A percentile compares a stretch with the other conserved stretches of the same genome.
Evolutionary conservation across 2,797 vertebrate species (phyloP).

Genomic region (Periparus ater): DNA sequence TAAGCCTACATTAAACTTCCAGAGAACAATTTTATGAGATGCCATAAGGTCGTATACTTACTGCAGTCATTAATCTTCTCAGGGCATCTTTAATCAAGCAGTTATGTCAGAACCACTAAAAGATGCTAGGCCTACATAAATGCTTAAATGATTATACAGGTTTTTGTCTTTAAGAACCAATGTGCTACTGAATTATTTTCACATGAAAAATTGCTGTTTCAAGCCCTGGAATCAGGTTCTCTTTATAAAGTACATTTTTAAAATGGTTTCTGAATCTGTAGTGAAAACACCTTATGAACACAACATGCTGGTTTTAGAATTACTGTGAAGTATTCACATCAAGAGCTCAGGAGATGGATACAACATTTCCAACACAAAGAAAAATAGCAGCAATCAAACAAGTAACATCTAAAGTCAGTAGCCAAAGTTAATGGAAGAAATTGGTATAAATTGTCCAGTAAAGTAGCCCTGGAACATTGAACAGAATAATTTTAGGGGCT

Average conservation of each 20-base stretch:
- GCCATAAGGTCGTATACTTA: conserved; percentile 45
- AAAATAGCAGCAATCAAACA: background rate
- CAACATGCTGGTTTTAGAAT: background rate
- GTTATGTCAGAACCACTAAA: background rate
- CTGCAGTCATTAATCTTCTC: conserved; percentile 61
- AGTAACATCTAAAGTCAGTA: background rate
- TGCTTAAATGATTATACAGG: background rate
- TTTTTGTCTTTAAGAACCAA: background rate
- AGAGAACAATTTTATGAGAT: conserved; percentile 44
- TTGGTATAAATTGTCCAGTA: background rate
- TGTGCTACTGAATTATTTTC: background rate
- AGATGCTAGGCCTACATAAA: background rate
- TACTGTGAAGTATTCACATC: background rate
- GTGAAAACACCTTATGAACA: background rate
- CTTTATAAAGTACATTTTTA: background rate
- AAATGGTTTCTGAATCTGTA: background rate
- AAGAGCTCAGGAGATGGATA: background rate
- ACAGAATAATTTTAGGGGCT: background rate
- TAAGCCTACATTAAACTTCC: conserved; percentile 54
- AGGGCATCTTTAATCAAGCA: conserved; percentile 43
- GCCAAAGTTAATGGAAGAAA: background rate
- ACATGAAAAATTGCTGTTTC: background rate
- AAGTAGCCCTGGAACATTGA: background rate
- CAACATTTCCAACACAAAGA: background rate
- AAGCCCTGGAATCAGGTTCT: background rate